A percentile compares a stretch with the other conserved stretches of the same genome.
Evolutionary conservation across 2,797 vertebrate genomes (phyloP).

Genomic region (Tapirus indicus): DNA sequence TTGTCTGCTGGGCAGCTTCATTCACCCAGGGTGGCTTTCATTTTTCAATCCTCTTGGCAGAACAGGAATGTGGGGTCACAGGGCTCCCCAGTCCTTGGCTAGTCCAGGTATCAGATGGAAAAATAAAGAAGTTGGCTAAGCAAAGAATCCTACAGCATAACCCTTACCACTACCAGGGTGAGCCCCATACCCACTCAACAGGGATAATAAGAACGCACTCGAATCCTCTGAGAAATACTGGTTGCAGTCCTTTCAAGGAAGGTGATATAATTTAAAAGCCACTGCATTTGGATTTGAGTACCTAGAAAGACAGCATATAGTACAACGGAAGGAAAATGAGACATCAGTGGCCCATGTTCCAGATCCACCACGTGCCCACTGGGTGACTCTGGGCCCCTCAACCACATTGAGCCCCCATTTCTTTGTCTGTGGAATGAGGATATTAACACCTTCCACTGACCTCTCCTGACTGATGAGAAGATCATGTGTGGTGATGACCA

Average conservation of each 20-base stretch:
- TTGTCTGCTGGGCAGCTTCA: neutral
- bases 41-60: neutral
- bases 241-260: neutral
- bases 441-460: neutral
- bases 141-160: neutral
- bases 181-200: neutral
- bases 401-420: neutral
- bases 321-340: neutral
- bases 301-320: neutral
- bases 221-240: neutral
- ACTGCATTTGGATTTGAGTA: neutral
- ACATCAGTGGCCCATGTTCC: neutral
- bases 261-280: slow-evolving; percentile 3
- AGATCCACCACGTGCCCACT: neutral
- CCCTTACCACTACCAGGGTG: neutral
- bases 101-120: neutral
- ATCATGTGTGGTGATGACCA: rapidly evolving
- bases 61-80: neutral
- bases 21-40: neutral
- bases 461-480: neutral
- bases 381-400: neutral
- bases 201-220: neutral
- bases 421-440: neutral
- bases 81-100: neutral
- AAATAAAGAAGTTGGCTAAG: neutral